Evolutionary conservation across 2,797 vertebrate species (phyloP), one percentile per base, ranked within the genome.

Genomic region (Siniperca obscura): DNA sequence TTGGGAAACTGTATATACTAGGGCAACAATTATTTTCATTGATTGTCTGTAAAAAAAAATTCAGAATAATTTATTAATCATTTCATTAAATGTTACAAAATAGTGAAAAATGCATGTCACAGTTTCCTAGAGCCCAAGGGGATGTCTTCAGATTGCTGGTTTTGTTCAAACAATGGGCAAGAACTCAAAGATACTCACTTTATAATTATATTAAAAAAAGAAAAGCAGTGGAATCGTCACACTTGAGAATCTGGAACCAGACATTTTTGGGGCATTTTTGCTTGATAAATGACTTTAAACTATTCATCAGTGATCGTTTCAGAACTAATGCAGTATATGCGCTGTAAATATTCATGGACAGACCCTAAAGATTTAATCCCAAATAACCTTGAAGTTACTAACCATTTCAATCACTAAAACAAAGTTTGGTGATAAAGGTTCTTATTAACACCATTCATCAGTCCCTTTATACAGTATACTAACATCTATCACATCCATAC

Each of bases 351-450:
- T 69, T 53, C 42, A 48, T 36, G 40, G 9, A 9, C 50, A 25
- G 8, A 55, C 52, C 16, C 27, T 73, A 36, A 50, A 73, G 13
- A 38, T 50, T 61, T 46, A 38, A 25, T 61, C 14, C 50, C 38
- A 61, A 62, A 62, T 40, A 73, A 25, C 14, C 27, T 36, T 74
- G 71, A 55, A 53, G 72, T 42, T 42, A 8, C 42, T 50, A 61
- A 40, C n/a, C n/a, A 74, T 30, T 42, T 62, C 34, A 36, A 74
- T 64, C 57, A 38, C 14, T 50, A 50, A 27, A 62, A 64, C 34
- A 44, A 55, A 1, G 69, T 19, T 65, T 25, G 14, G 19, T 22
- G 50, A 53, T 34, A 56, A 74, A 14, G 7, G 50, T 21, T 53
- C 9, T 36, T 5, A 72, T 21, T 64, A 14, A 16, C 44, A 73